Evolutionary conservation across 2,113 vertebrate species (phyloP).

Genomic region (Onychorhynchus coronatus): DNA sequence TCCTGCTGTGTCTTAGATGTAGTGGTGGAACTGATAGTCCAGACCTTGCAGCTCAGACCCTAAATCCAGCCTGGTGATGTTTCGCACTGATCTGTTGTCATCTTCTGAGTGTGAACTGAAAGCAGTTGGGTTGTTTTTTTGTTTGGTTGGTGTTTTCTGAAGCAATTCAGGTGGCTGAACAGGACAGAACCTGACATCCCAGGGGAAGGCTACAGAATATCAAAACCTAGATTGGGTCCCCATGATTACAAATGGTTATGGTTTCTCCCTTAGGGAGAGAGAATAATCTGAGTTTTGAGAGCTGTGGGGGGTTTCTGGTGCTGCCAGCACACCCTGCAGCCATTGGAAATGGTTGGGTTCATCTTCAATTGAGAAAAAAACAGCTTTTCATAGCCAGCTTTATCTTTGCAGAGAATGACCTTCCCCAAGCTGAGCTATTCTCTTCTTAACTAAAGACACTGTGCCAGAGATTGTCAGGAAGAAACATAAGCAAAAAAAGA

Average conservation of each 20-base stretch:
- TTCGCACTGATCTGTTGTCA: not conserved
- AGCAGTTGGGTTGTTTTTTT: accelerated
- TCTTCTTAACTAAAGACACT: not conserved
- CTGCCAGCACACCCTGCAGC: not conserved
- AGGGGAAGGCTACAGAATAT: not conserved
- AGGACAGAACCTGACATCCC: not conserved
- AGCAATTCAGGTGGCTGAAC: not conserved
- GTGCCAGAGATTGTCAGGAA: not conserved
- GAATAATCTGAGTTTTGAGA: not conserved
- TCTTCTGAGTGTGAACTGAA: not conserved
- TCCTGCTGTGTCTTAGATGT: accelerated
- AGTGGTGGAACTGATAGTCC: not conserved
- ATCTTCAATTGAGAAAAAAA: not conserved
- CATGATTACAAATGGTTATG: accelerated
- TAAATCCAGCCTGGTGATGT: not conserved
- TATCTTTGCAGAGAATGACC: not conserved
- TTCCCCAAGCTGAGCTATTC: not conserved
- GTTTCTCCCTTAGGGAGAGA: not conserved
- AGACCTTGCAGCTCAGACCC: not conserved
- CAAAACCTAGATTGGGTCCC: not conserved
- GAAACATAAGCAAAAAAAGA: not conserved
- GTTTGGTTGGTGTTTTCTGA: not conserved
- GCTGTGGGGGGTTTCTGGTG: not conserved
- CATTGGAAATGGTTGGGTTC: not conserved
- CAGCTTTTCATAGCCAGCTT: not conserved